Evolutionary conservation across 2,113 vertebrate species (phyloP).

Genomic region (Amphiprion percula): DNA sequence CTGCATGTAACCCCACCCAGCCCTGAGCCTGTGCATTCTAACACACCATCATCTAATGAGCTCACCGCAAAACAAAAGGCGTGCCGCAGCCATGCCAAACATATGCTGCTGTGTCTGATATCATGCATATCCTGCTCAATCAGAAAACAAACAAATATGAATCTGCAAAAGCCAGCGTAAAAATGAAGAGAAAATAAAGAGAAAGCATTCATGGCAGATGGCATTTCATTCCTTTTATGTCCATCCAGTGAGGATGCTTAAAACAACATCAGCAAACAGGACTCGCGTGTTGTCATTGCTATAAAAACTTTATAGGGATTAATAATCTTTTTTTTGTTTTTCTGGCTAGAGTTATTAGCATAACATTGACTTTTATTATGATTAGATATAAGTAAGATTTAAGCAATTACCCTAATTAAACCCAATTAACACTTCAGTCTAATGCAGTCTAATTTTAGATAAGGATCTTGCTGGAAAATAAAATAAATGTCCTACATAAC

Average conservation of each 20-base stretch:
- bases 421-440: constrained; percentile 28
- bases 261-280: no score
- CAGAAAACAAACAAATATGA: not conserved
- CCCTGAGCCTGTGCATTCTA: constrained; percentile 29
- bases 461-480: not conserved
- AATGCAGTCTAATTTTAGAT: constrained; percentile 37
- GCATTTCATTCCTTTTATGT: no score
- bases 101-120: constrained; percentile 25
- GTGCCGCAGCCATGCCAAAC: constrained; percentile 8
- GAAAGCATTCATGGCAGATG: no score
- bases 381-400: not conserved
- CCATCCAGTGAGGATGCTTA: no score
- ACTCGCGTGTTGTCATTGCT: no score
- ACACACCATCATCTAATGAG: constrained; percentile 52
- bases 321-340: not conserved
- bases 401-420: constrained; percentile 44
- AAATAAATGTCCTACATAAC: not conserved
- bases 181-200: no score
- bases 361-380: constrained; percentile 10
- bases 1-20: not conserved
- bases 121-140: not conserved
- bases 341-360: not conserved
- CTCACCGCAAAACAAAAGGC: constrained; percentile 43
- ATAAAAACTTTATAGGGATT: not conserved
- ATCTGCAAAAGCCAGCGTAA: not conserved